Base-by-base conservation (phyloP, 2,113 vertebrate species). In the Chiloscyllium plagiosum region DNA sequence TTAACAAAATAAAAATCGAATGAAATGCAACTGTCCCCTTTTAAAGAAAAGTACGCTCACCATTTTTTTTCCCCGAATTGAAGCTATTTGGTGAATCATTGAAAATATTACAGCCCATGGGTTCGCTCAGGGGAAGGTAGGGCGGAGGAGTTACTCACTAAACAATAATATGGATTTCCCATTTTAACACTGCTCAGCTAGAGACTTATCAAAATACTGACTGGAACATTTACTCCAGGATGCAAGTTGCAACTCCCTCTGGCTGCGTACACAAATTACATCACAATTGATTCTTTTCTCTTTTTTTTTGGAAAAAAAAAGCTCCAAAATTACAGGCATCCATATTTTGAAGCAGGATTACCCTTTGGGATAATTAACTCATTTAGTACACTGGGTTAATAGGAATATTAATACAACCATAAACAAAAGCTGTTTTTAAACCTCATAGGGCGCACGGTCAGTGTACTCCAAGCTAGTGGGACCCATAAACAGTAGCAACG, bases 171-270 rank as follows among this genome's bases (percentile, higher is more conserved):
- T 70, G 22, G 52, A 17, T 50, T 50, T 69, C 4, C 94, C 37
- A 72, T 76, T 72, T 26, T 42, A 95, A 70, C 42, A 70, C 37
- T 56, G 22, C 22, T 70, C 66, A 47, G 68, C 20, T 50, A 50
- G 93, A 95, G 24, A 95, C 29, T n/a, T 47, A 93, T 93, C 19
- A 22, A 93, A 37, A 83, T 83, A 66, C 20, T 50, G 86, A 95
- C 42, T 61, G 42, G 37, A 72, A 29, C 94, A 95, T 50, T 95
- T 72, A 95, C 69, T 72, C 20, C 20, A 76, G 3, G 29, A 69
- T 70, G 29, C 69, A 76, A 72, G 15, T 15, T 29, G 24, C 20
- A 95, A 33, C 19, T 72, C 68, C 47, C 68, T 95, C 20, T 95
- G 94, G 69, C 47, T 50, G n/a, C 1, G 24, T 37, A 8, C 15